These are phyloP conservation scores for Coleophora deauratella DNA, from an alignment of 2,888 invertebrate species.

Conservation along the genomic window DNA sequence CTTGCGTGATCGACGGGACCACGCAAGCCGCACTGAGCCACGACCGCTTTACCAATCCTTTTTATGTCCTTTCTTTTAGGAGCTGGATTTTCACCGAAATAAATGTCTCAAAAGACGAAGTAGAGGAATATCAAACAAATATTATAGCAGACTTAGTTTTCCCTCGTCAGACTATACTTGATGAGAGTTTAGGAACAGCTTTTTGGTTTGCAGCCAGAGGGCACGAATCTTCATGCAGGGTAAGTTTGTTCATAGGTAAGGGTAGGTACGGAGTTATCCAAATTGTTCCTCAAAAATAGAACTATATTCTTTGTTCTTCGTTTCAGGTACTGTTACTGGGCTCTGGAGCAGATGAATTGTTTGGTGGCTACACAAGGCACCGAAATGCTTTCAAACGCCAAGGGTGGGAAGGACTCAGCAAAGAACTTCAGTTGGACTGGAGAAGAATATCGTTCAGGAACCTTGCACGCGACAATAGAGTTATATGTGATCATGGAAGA, in stretches of 20 bases:
- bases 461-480: constrained; percentile 94
- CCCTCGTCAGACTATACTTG: constrained; percentile 90
- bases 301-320: not conserved
- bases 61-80: constrained; percentile 45
- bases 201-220: constrained; percentile 96
- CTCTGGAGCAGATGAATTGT: constrained; percentile 97
- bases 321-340: constrained; percentile 86
- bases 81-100: constrained; percentile 90
- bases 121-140: constrained; percentile 70
- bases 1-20: too few relatives aligned
- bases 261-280: not conserved
- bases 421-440: constrained; percentile 85
- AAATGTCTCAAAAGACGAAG: constrained; percentile 79
- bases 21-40: too few relatives aligned
- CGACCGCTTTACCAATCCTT: too few relatives aligned
- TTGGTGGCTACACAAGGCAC: constrained; percentile 95
- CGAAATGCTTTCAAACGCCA: constrained; percentile 78
- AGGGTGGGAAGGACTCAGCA: constrained; percentile 69
- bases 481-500: constrained; percentile 91
- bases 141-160: constrained; percentile 85
- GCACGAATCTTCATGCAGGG: constrained; percentile 78
- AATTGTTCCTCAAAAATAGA: not conserved
- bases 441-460: constrained; percentile 91
- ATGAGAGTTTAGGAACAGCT: constrained; percentile 97
- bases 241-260: too few relatives aligned